phyloP scores from a whole-genome alignment of 2,113 vertebrate species.

The Ciconia boyciana region DNA sequence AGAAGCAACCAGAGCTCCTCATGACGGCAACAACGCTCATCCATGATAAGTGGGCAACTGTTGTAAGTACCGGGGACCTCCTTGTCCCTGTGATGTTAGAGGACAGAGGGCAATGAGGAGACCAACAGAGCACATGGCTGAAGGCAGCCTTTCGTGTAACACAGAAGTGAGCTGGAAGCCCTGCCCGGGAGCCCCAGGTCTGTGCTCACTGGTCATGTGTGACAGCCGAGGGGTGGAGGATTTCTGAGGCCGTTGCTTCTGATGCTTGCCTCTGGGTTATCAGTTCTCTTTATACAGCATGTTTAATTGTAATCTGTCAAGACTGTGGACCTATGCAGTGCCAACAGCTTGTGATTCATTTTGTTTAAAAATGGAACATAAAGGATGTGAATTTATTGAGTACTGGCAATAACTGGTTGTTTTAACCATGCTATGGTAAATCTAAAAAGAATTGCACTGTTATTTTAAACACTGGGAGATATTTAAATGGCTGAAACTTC shows the following conservation, averaged over 20 bases:
- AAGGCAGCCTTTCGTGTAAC: background rate
- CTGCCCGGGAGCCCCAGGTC: background rate
- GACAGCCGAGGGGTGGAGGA: background rate
- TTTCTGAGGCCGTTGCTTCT: background rate
- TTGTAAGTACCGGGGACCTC: background rate
- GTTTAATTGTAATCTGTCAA: background rate
- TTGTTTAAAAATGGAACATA: background rate
- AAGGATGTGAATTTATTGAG: background rate
- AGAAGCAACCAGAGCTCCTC: background rate
- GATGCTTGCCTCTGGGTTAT: background rate
- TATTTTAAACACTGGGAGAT: background rate
- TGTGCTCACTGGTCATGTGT: accelerated
- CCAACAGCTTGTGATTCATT: background rate
- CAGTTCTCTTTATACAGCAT: background rate
- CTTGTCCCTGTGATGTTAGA: background rate
- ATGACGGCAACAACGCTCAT: background rate
- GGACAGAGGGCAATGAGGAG: background rate
- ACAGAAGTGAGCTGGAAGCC: background rate
- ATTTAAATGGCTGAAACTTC: background rate
- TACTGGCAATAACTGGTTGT: background rate
- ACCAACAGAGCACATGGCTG: background rate
- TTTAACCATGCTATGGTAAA: background rate
- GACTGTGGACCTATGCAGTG: background rate
- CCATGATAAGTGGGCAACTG: background rate
- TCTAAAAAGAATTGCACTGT: background rate